Base-by-base conservation (phyloP, 2,888 invertebrate genomes). In the Cataglyphis rosenhaueri region DNA sequence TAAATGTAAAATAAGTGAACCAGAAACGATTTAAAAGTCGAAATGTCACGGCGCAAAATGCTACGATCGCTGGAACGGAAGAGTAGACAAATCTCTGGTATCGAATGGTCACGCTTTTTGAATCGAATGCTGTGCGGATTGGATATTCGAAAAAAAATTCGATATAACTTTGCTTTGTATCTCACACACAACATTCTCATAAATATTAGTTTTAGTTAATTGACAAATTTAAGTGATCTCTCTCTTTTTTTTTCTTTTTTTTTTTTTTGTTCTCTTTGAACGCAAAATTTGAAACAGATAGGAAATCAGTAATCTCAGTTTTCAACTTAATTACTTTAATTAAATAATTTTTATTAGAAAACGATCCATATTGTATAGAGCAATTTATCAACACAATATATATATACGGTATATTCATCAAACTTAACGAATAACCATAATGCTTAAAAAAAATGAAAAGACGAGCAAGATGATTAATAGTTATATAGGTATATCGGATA, bases 1-100 rank as follows among this genome's bases (percentile, higher is more conserved):
- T 73, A 81, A 71, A 79, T 88, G 89, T 84, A 87, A 88, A 75
- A 83, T 87, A 87, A 82, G 66, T 59, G 70, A 79, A 79, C 70
- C 70, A 79, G 71, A 79, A 79, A 44, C 59, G 71, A 71, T 79
- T 71, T 79, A 29, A 76, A 76, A 76, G 78, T 79, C 59, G 71
- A 44, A 79, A 79, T 70, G 57, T 57, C 44, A 44, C 15, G 59
- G 66, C 41, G 66, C 66, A 55, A 76, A 76, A 79, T 59, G 78
- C 71, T 71, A 59, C 35, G 78, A 71, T 71, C 44, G 59, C 18
- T 71, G 78, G 44, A 44, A 79, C 44, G 78, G 71, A 79, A 79
- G 78, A 71, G 59, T 55, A 59, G 71, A 59, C 57, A 44, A 79
- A 79, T 71, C 78, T 71, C 78, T 71, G 44, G 59, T 59, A 79